Percentiles rank a stretch among this genome's conserved stretches.
phyloP scores from a whole-genome alignment of 2,113 vertebrate genomes.

The Misgurnus anguillicaudatus region DNA sequence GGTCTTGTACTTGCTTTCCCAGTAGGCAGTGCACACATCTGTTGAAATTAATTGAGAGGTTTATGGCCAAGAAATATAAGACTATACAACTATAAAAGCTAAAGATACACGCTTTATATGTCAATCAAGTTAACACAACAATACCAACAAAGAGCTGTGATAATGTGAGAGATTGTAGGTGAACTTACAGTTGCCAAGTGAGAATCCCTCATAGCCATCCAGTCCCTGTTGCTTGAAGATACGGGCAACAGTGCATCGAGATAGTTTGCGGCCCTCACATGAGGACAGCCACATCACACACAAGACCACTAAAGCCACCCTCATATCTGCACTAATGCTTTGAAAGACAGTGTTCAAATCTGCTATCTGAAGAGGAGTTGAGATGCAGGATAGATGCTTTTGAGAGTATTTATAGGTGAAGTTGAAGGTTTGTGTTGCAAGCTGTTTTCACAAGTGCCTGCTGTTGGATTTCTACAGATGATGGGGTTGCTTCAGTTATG shows the following conservation, averaged over 20 bases:
- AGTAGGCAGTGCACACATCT: slow-evolving; percentile 57
- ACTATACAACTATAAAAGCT: not conserved
- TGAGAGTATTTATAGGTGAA: slow-evolving; percentile 21
- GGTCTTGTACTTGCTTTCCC: slow-evolving; percentile 54
- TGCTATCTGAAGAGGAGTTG: slow-evolving; percentile 6
- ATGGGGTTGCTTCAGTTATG: not conserved
- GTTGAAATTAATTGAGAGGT: not conserved
- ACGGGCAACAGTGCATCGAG: slow-evolving; percentile 39
- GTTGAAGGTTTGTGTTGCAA: slow-evolving; percentile 25
- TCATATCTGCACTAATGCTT: slow-evolving; percentile 35
- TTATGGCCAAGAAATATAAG: not conserved
- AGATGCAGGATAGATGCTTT: not conserved
- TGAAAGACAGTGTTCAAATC: not conserved
- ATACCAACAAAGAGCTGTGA: not conserved
- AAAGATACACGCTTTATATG: too few species aligned
- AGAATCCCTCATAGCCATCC: slow-evolving; percentile 51
- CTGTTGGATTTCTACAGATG: not conserved
- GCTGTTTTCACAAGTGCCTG: slow-evolving; percentile 32
- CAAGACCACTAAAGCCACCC: slow-evolving; percentile 6
- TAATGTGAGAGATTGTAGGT: not conserved
- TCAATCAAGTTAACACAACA: not conserved
- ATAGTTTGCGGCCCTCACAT: slow-evolving; percentile 7
- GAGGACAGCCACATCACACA: slow-evolving; percentile 30
- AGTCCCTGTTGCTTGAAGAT: slow-evolving; percentile 46
- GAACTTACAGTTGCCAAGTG: slow-evolving; percentile 52